Evolutionary conservation across 2,888 invertebrate genomes (phyloP), one percentile per base, ranked within the genome.

Genomic region (Andrena hattorfiana): DNA sequence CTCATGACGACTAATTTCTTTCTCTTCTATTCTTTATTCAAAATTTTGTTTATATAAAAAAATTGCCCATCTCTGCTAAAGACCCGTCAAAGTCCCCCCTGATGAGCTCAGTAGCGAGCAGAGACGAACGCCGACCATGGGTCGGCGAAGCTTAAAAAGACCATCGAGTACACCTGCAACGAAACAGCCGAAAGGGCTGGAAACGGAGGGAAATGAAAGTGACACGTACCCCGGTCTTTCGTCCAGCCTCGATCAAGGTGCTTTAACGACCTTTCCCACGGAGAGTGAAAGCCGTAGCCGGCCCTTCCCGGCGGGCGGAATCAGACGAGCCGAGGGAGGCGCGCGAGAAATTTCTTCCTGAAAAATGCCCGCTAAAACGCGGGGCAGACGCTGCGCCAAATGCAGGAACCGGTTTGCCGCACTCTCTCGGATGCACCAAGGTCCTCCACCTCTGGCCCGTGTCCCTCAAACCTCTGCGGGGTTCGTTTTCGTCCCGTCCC

Each of bases 381-480:
- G 69, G 67, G 42, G 75, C 64, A 62, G 72, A 23, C 72, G 73
- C 70, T 88, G 85, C 87, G 87, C 89, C 77, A 79, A 89, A 86
- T 86, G 85, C 80, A 85, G 85, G 87, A 90, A 90, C 90, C 90
- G 90, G 90, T 90, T 90, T 90, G 68, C 75, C 66, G 35, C 74
- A 74, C 76, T 63, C 82, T 66, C 81, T 81, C 76, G 64, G 77
- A 49, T 59, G 64, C 66, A 59, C 75, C 78, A 80, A 83, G 87
- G 80, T 79, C 72, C 85, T 83, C 80, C 77, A 77, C 76, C 85
- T 85, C 69, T 68, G 63, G 49, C 56, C 62, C 67, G 64, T 79
- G 77, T 83, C 83, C 79, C 83, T 84, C 72, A 73, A 64, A 70
- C 49, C 35, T 54, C 26, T 10, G 30, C 78, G 26, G 35, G 49